Conservation (phyloP, 92 coral and sea anemone species). For the Metridium senile region DNA sequence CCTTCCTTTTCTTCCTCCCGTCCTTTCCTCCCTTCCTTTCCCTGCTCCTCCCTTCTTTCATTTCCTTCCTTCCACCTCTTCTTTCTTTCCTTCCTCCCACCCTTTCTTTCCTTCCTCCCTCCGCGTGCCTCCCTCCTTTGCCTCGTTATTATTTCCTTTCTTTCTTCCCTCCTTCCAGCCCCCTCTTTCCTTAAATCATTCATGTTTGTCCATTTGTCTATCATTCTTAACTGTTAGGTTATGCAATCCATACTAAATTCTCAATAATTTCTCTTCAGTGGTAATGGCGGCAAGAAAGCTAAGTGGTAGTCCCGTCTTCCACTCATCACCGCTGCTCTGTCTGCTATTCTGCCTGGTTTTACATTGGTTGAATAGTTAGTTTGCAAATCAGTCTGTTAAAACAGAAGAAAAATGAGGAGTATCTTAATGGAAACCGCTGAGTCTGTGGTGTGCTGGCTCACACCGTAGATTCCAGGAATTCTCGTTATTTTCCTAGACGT, state of each 20-base stretch:
- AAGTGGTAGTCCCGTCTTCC: not conserved
- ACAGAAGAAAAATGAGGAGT: too few species aligned
- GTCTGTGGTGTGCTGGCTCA: slow-evolving; percentile 13
- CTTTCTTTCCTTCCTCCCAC: too few species aligned
- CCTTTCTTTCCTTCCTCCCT: too few species aligned
- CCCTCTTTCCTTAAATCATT: not conserved
- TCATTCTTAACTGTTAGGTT: too few species aligned
- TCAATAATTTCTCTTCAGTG: not conserved
- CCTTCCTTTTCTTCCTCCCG: too few species aligned
- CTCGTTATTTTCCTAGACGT: not conserved
- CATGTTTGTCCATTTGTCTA: not conserved
- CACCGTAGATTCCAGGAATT: not conserved
- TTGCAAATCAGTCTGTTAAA: too few species aligned
- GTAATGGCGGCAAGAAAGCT: slow-evolving; percentile 3
- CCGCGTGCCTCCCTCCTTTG: too few species aligned
- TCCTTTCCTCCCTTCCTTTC: too few species aligned
- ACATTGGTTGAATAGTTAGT: slow-evolving; percentile 2
- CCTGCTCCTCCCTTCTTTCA: too few species aligned
- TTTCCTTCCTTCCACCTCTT: too few species aligned
- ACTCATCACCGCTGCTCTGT: slow-evolving; percentile 1
- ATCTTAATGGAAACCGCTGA: not conserved
- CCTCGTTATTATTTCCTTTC: not conserved
- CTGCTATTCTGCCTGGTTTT: not conserved
- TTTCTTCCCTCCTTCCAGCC: not conserved
- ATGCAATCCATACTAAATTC: too few species aligned